Evolutionary conservation across 2,888 invertebrate species (phyloP), one percentile per base, ranked within the genome.

Genomic region (Axea sp.): DNA sequence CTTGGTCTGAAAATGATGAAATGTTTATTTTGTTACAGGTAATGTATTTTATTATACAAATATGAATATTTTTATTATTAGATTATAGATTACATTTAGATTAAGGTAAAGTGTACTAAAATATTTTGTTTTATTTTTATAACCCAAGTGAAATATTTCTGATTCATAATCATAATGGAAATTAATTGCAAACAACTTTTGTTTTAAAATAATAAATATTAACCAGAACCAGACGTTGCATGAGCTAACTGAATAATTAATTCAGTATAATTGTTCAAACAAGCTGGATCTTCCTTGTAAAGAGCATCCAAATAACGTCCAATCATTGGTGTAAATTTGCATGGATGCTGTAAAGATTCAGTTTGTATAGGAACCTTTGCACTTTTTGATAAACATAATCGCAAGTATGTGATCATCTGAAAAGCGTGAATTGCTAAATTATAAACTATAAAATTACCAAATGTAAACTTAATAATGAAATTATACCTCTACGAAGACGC

Each of bases 321-420:
- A 6, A 96, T 90, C 2, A 92, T 87, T 2, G 93, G 93, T 0
- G 93, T 91, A 78, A 88, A 90, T 80, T 89, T 92, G 84, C 89
- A 92, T 6, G 91, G 93, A 85, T 92, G 93, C 80, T 89, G 90
- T 17, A 84, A 73, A 6, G 88, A 83, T 75, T 87, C 85, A 41
- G 81, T 84, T 12, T 86, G 84, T 8, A 82, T 90, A 87, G 80
- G 91, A 89, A 87, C 90, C 88, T 91, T 90, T 19, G 92, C 89
- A 81, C 89, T 89, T 83, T 89, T 89, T 82, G 94, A 92, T 39
- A 97, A 88, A 80, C 69, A 69, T 1, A 53, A 3, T 24, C 69
- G 22, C 77, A 96, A 88, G 87, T 96, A 97, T 11, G 93, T 90
- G 11, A 96, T 88, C 51, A 94, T 92, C 94, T 94, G n/a, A n/a